These are phyloP conservation scores for Ceratitis capitata DNA, from an alignment of 1,140 invertebrate genomes.

Conservation along the genomic window DNA sequence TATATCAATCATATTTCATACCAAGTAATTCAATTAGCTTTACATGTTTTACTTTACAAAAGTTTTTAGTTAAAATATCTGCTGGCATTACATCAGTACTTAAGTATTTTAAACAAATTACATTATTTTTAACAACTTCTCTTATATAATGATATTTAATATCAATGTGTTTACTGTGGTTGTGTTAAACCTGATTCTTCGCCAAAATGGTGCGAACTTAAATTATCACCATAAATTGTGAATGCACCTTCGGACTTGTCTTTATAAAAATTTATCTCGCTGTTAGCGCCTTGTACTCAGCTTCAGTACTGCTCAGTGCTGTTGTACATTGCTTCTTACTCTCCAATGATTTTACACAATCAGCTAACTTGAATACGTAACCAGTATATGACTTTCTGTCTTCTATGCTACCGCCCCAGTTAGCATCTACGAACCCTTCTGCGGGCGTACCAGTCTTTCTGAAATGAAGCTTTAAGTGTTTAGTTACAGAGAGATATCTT, in stretches of 20 bases:
- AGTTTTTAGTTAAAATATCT: constrained; percentile 48
- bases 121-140: not conserved
- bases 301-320: constrained; percentile 45
- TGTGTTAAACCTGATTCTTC: constrained; percentile 50
- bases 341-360: constrained; percentile 48
- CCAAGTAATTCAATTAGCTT: not conserved
- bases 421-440: constrained; percentile 43
- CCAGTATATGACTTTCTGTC: constrained; percentile 51
- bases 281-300: constrained; percentile 47
- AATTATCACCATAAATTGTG: constrained; percentile 46
- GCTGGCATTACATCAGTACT: constrained; percentile 45
- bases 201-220: constrained; percentile 47
- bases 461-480: constrained; percentile 26
- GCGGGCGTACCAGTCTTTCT: constrained; percentile 38
- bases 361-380: constrained; percentile 42
- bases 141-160: no score
- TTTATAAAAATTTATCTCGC: constrained; percentile 36
- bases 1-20: not conserved
- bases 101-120: constrained; percentile 46
- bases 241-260: not conserved
- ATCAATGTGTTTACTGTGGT: constrained; percentile 54
- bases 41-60: not conserved
- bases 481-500: constrained; percentile 38
- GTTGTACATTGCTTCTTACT: constrained; percentile 43
- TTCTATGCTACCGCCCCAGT: constrained; percentile 56